Evolutionary conservation across 2,113 vertebrate species (phyloP).

Genomic region (Aegotheles bennettii): DNA sequence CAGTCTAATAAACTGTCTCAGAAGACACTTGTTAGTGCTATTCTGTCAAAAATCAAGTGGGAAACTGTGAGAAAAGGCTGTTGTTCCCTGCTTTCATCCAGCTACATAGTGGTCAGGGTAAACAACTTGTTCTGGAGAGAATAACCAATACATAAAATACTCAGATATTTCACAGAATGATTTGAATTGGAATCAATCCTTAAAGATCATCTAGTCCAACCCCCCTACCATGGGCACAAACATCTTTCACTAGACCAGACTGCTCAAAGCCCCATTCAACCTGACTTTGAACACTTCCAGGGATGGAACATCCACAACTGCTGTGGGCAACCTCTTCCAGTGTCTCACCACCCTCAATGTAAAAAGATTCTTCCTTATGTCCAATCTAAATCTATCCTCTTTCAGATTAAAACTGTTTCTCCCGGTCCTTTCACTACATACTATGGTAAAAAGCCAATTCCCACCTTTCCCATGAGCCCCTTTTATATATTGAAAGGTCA

Average conservation of each 20-base stretch:
- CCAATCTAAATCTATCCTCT: not conserved
- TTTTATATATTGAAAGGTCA: not conserved
- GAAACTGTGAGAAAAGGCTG: not conserved
- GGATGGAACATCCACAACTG: not conserved
- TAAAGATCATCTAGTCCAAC: not conserved
- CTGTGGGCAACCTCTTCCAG: not conserved
- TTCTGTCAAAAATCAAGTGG: not conserved
- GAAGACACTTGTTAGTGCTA: not conserved
- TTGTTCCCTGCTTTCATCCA: not conserved
- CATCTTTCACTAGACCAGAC: not conserved
- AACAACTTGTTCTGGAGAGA: not conserved
- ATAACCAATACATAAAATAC: not conserved
- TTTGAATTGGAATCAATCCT: not conserved
- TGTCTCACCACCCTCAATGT: not conserved
- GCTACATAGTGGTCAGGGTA: not conserved
- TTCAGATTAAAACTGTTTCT: not conserved
- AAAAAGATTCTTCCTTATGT: not conserved
- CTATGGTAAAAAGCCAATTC: not conserved
- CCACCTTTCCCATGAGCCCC: not conserved
- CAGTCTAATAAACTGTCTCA: not conserved
- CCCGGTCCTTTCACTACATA: not conserved
- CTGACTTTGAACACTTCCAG: not conserved
- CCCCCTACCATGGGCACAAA: rapidly evolving
- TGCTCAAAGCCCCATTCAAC: not conserved
- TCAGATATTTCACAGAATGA: not conserved